A percentile compares a stretch with the other conserved stretches of the same genome.
These are phyloP conservation scores for Tiliacea aurago DNA, from an alignment of 2,888 invertebrate genomes.

Conservation along the genomic window DNA sequence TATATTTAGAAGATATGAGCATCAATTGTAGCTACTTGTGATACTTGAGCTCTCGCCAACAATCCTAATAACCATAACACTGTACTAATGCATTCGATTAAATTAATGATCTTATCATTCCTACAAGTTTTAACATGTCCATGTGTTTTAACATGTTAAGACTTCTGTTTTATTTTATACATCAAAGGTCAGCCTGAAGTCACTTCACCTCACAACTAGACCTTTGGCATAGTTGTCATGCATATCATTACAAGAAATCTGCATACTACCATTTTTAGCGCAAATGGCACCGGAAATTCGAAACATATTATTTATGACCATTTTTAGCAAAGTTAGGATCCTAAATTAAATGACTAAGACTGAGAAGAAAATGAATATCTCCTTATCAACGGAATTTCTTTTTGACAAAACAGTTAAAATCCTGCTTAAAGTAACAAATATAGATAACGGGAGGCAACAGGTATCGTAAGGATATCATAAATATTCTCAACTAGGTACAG, in stretches of 20 bases:
- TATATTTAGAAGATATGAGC: constrained; percentile 53
- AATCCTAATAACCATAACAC: constrained; percentile 48
- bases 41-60: constrained; percentile 53
- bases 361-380: neutral
- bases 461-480: constrained; percentile 49
- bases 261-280: constrained; percentile 22
- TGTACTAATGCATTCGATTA: constrained; percentile 53
- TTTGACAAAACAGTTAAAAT: constrained; percentile 3
- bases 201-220: constrained; percentile 22
- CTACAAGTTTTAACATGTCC: constrained; percentile 36
- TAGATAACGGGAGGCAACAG: constrained; percentile 34
- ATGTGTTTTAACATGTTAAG: constrained; percentile 29
- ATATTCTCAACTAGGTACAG: constrained; percentile 42
- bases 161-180: constrained; percentile 32
- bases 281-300: constrained; percentile 22
- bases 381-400: neutral
- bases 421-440: constrained; percentile 28
- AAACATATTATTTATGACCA: constrained; percentile 11
- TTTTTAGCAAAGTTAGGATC: neutral
- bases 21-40: constrained; percentile 38
- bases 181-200: constrained; percentile 12
- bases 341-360: neutral
- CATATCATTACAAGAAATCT: constrained; percentile 14
- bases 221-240: constrained; percentile 18
- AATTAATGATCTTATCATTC: constrained; percentile 47